Percentiles rank a stretch among this genome's conserved stretches.
phyloP scores from a whole-genome alignment of 2,113 vertebrate species.

The Loxodonta africana region DNA sequence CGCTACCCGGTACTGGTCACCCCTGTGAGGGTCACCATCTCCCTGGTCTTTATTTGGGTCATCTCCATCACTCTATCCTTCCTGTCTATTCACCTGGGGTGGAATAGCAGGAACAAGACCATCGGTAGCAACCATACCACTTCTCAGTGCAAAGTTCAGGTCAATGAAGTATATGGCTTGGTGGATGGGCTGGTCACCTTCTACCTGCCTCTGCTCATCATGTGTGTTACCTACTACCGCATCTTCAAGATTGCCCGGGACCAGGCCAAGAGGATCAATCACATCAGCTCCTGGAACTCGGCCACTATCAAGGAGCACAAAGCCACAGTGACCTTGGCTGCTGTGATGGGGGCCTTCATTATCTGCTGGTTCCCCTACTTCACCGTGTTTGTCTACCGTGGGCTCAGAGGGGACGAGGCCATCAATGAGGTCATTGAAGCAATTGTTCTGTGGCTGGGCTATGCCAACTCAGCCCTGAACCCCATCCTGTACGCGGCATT shows the following conservation, averaged over 20 bases:
- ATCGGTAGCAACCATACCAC: slow-evolving; percentile 11
- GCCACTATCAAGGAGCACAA: slow-evolving; percentile 94
- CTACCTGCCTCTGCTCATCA: slow-evolving; percentile 94
- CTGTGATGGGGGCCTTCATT: slow-evolving; percentile 95
- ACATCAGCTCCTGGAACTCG: slow-evolving; percentile 82
- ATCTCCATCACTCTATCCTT: slow-evolving; percentile 96
- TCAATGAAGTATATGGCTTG: slow-evolving; percentile 93
- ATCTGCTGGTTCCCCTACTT: slow-evolving; percentile 98
- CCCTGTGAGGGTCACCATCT: slow-evolving; percentile 88
- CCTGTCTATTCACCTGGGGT: slow-evolving; percentile 96
- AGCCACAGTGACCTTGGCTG: slow-evolving; percentile 94
- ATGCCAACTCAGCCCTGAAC: slow-evolving; percentile 96
- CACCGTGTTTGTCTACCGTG: slow-evolving; percentile 92
- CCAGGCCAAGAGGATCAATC: slow-evolving; percentile 94
- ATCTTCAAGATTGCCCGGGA: slow-evolving; percentile 95
- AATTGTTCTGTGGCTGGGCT: slow-evolving; percentile 94
- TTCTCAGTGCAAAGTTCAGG: slow-evolving; percentile 90
- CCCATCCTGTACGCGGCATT: slow-evolving; percentile 95
- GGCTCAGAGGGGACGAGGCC: slow-evolving; percentile 85
- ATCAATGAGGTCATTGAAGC: slow-evolving; percentile 84
- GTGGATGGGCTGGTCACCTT: slow-evolving; percentile 95
- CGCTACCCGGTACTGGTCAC: slow-evolving; percentile 93
- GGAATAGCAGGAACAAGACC: slow-evolving; percentile 93
- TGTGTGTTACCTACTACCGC: slow-evolving; percentile 95
- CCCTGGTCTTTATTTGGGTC: slow-evolving; percentile 92